phyloP scores from a whole-genome alignment of 2,797 vertebrate species.

The Hemibagrus guttatus region DNA sequence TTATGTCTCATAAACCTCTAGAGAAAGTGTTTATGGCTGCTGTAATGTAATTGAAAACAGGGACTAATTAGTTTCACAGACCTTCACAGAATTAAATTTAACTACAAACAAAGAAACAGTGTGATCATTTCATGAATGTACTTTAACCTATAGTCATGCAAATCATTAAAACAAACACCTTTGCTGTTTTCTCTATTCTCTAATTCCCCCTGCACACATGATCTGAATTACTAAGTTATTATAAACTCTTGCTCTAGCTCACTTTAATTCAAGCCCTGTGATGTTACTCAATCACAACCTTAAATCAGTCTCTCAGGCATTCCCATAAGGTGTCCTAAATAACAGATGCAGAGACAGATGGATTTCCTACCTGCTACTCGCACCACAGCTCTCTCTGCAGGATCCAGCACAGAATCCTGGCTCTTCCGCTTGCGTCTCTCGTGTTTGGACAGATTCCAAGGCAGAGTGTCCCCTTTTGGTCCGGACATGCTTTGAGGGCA shows the following conservation, averaged over 20 bases:
- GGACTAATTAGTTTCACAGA: neutral
- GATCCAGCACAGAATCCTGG: constrained; percentile 95
- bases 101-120: neutral
- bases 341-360: neutral
- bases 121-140: neutral
- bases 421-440: constrained; percentile 95
- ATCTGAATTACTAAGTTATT: constrained; percentile 2
- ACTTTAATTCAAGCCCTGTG: neutral
- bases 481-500: constrained; percentile 82
- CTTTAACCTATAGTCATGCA: neutral
- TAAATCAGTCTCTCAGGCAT: neutral
- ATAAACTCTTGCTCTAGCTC: neutral
- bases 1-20: neutral
- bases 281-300: neutral
- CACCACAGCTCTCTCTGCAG: constrained; percentile 94
- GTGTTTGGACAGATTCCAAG: constrained; percentile 95
- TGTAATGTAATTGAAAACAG: neutral
- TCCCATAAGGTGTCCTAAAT: neutral
- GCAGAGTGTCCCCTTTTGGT: constrained; percentile 89
- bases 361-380: constrained; percentile 89
- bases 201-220: neutral
- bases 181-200: neutral
- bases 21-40: neutral
- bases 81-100: neutral
- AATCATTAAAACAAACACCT: neutral